Conservation (phyloP, 1,140 invertebrate species). For the Drosophila biarmipes region DNA sequence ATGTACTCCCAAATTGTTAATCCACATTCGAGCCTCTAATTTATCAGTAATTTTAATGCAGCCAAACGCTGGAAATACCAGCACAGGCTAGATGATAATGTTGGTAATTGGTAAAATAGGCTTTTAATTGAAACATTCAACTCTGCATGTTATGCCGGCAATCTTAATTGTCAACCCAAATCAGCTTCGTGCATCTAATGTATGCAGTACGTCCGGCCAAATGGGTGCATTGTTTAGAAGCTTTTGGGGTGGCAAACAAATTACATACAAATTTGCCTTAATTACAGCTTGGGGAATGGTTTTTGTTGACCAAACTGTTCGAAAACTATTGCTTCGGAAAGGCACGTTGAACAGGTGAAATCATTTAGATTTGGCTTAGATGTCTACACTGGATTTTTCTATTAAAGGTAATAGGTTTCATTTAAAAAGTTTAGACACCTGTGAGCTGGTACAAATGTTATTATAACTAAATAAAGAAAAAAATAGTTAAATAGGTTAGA, state of each 20-base stretch:
- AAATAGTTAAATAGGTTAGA: too few species aligned
- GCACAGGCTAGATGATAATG: too few species aligned
- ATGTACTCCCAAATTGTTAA: too few species aligned
- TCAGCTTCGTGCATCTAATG: constrained; percentile 4
- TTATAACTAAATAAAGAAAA: too few species aligned
- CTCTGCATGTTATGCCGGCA: not conserved
- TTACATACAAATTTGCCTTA: constrained; percentile 11
- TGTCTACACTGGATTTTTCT: not conserved
- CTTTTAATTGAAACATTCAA: not conserved
- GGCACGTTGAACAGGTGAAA: not conserved
- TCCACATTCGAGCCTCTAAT: not conserved
- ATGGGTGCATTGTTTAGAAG: not conserved
- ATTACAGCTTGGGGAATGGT: not conserved
- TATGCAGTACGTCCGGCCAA: not conserved
- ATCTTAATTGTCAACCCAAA: constrained; percentile 5
- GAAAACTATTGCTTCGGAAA: not conserved
- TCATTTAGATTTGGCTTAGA: not conserved
- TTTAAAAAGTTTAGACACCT: too few species aligned
- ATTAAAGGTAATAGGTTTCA: too few species aligned
- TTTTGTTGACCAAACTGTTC: not conserved
- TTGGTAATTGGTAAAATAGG: not conserved
- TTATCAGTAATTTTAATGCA: not conserved
- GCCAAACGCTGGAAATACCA: not conserved
- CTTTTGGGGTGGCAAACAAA: not conserved
- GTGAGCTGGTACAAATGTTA: too few species aligned